Percentiles rank a stretch among this genome's conserved stretches.
Conservation (phyloP, 2,113 vertebrate genomes). For the Myrmecobius fasciatus region DNA sequence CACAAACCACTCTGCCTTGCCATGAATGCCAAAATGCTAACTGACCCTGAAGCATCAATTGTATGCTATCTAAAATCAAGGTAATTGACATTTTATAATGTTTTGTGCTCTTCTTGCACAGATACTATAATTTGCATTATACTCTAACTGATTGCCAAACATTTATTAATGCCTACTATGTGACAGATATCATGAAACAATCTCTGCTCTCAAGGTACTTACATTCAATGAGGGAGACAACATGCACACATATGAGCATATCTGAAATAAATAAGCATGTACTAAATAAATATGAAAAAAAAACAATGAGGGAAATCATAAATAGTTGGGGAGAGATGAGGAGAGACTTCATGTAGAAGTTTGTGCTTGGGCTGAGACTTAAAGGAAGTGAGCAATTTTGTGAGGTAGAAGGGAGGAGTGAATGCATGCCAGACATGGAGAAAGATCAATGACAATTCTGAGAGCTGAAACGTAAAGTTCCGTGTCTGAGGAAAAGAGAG, state of each 20-base stretch:
- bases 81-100: background rate
- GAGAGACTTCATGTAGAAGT: background rate
- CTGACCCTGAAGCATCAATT: background rate
- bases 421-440: background rate
- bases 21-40: background rate
- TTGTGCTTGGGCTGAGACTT: background rate
- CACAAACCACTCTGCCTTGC: background rate
- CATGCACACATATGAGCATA: background rate
- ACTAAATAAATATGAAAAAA: background rate
- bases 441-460: background rate
- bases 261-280: background rate
- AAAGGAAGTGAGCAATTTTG: background rate
- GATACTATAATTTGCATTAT: background rate
- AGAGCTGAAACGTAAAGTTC: background rate
- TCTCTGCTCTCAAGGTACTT: background rate
- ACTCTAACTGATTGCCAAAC: background rate
- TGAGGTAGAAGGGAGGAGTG: background rate
- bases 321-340: background rate
- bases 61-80: background rate
- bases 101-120: background rate
- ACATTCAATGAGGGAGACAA: background rate
- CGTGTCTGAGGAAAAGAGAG: background rate
- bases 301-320: background rate
- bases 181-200: background rate
- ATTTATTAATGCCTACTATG: background rate